Base-by-base conservation (phyloP, 2,113 vertebrate genomes). In the Proteles cristata region DNA sequence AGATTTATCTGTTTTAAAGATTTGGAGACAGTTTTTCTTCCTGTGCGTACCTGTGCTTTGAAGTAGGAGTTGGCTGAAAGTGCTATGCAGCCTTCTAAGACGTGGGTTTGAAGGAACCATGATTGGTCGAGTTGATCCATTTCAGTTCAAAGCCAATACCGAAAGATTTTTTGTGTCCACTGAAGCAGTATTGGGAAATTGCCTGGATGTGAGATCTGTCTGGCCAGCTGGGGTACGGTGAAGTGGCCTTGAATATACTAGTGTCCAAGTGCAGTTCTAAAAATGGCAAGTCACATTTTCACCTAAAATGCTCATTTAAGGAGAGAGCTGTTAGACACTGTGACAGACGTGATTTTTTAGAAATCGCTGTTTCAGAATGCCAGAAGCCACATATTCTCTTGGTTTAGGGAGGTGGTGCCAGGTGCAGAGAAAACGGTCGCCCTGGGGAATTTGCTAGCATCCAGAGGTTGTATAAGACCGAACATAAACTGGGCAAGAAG, bases 291-390 rank as follows among this genome's bases (percentile, higher is more conserved):
- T 73, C 55, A 17, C 35, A 9, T 55, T 83, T 95, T 94, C 8
- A 35, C 82, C 39, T 71, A 23, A 85, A 58, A 66, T 88, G 33
- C 58, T 79, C 12, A 2, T 82, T 85, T 71, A 93, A 92, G 35
- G 35, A 82, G 63, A 90, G 65, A 19, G 16, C 65, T 92, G 4
- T 96, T 84, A 61, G 61, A 61, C 12, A 9, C 7, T 4, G 68
- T 15, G 53, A 65, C 61, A 93, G 68, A 92, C 92, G n/a, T 81
- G 19, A 65, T 80, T 96, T 82, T 96, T 61, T 80, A 74, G 80
- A 93, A 88, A 74, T 92, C 86, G 26, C 66, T 65, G 0, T 71
- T 96, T 79, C 73, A 15, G n/a, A n/a, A 28, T 68, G 55, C 94
- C 53, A 65, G 12, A 63, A 69, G 48, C 74, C 81, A 28, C 50